Percentiles rank a stretch among this genome's conserved stretches.
Conservation (phyloP, 2,888 invertebrate species). For the Lepeophtheirus nordmannii region DNA sequence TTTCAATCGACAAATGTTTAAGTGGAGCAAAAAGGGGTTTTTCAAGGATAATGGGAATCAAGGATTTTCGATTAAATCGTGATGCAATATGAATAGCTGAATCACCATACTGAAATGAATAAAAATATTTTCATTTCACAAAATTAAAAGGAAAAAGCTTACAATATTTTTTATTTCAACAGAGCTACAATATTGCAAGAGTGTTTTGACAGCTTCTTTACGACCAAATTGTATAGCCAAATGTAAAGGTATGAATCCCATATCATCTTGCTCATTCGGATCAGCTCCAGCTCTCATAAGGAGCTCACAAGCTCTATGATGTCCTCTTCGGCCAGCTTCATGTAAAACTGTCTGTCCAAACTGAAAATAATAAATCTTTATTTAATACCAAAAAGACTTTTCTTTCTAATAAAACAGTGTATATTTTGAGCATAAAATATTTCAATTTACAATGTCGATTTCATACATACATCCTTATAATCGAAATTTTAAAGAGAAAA, state of each 20-base stretch:
- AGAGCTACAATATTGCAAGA: not conserved
- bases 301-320: not conserved
- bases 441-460: too few species aligned
- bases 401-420: too few species aligned
- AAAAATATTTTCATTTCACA: not conserved
- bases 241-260: not conserved
- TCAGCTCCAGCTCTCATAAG: not conserved
- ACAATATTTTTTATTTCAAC: not conserved
- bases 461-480: too few species aligned
- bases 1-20: not conserved
- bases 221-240: slow-evolving; percentile 1
- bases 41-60: slow-evolving; percentile 2
- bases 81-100: not conserved
- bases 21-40: not conserved
- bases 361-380: not conserved
- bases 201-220: not conserved
- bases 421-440: too few species aligned
- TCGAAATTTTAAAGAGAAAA: too few species aligned
- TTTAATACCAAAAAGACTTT: not conserved
- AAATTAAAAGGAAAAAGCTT: not conserved
- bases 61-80: slow-evolving; percentile 1
- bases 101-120: not conserved
- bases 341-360: not conserved
- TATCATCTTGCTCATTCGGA: not conserved
- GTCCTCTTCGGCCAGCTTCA: not conserved